A percentile compares a stretch with the other conserved stretches of the same genome.
Evolutionary conservation across 35 echinoderm and acorn worm species (phyloP).

Genomic region (Heliocidaris tuberculata): DNA sequence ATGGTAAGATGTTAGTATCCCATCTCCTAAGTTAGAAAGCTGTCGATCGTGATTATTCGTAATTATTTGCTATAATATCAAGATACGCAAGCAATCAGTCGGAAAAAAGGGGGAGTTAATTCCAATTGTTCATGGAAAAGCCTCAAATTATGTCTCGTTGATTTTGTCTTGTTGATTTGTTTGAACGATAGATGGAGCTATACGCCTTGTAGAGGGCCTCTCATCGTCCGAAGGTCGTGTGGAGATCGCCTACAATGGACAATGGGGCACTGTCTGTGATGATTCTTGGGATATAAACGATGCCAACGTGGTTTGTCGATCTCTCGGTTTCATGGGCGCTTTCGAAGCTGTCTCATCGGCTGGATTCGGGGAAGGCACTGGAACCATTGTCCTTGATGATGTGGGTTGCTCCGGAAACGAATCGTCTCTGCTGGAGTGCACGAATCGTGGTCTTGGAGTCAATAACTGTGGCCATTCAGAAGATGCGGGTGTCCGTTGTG

Average conservation of each 20-base stretch:
- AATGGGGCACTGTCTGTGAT: constrained; percentile 67
- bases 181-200: background rate
- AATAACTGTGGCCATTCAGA: background rate
- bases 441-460: background rate
- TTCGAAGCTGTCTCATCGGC: background rate
- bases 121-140: too few relatives aligned
- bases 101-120: too few relatives aligned
- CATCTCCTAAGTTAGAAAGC: too few relatives aligned
- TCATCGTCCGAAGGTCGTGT: constrained; percentile 45
- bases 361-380: background rate
- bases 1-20: too few relatives aligned
- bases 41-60: too few relatives aligned
- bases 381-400: background rate
- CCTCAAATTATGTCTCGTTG: too few relatives aligned
- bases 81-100: too few relatives aligned
- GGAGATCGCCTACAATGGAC: constrained; percentile 40
- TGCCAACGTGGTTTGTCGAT: constrained; percentile 48
- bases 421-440: background rate
- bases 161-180: background rate
- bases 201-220: constrained; percentile 39
- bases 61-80: too few relatives aligned
- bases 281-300: constrained; percentile 47
- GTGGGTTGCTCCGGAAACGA: background rate
- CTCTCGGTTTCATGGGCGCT: constrained; percentile 28
- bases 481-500: background rate